Conservation (phyloP, 1,140 invertebrate species). For the Scylla paramamosain region DNA sequence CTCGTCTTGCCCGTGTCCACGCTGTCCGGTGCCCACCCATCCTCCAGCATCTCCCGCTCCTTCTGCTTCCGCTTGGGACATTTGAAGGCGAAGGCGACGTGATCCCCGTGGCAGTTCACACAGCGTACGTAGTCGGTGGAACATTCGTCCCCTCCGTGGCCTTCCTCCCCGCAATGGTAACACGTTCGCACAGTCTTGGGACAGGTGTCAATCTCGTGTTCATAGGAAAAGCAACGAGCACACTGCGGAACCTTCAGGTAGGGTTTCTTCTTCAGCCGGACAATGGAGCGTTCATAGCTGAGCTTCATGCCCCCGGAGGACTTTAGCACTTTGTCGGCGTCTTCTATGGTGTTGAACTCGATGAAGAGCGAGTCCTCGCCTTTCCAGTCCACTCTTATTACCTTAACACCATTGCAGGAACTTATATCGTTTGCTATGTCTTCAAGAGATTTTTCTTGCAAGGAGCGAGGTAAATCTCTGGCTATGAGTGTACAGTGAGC, state of each 20-base stretch:
- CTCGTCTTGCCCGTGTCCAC: background rate
- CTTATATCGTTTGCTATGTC: background rate
- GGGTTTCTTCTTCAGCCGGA: background rate
- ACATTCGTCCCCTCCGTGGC: background rate
- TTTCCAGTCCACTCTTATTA: background rate
- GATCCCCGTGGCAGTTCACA: background rate
- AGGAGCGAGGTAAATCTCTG: background rate
- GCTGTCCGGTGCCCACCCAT: background rate
- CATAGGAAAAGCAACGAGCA: background rate
- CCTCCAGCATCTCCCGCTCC: background rate
- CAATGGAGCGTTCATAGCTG: background rate
- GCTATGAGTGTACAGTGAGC: conserved; percentile 25
- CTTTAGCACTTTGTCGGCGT: background rate
- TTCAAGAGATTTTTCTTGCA: background rate
- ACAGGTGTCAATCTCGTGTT: background rate
- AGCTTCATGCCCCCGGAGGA: background rate
- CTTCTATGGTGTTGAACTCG: conserved; percentile 24
- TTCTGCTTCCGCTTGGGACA: background rate
- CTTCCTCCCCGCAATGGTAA: conserved; percentile 24
- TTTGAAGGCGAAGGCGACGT: conserved; percentile 38
- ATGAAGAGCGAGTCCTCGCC: background rate
- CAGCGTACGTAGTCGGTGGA: background rate
- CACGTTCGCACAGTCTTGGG: background rate
- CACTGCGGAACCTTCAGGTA: conserved; percentile 16
- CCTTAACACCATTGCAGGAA: background rate